These are phyloP conservation scores for Ellobius talpinus DNA, from an alignment of 2,113 vertebrate species.

Conservation along the genomic window DNA sequence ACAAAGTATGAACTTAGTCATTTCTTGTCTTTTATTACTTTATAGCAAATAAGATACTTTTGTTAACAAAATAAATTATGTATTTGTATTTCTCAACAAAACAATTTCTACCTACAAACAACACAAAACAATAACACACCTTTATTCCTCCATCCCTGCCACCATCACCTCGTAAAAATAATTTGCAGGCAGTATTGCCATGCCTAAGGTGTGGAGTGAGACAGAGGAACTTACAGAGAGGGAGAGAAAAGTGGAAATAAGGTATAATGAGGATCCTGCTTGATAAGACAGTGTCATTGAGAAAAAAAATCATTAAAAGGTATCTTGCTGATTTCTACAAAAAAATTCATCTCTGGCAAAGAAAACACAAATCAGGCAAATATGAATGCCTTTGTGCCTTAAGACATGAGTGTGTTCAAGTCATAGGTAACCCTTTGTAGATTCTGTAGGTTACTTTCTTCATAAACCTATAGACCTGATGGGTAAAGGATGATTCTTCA, in stretches of 20 bases:
- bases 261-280: not conserved
- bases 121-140: not conserved
- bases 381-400: not conserved
- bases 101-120: not conserved
- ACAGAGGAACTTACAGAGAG: not conserved
- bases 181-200: fast-evolving
- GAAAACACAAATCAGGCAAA: not conserved
- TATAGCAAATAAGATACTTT: not conserved
- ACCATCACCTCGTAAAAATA: fast-evolving
- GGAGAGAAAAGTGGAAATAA: not conserved
- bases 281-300: not conserved
- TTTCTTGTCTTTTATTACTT: not conserved
- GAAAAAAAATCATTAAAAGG: not conserved
- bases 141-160: not conserved
- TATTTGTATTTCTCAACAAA: constrained; percentile 4
- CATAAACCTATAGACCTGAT: not conserved
- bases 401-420: not conserved
- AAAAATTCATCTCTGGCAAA: constrained; percentile 31
- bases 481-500: not conserved
- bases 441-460: not conserved
- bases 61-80: not conserved
- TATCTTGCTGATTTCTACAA: not conserved
- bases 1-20: not conserved
- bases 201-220: not conserved
- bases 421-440: not conserved